Conservation (phyloP, 2,797 vertebrate species). For the Cheracebus regulus region DNA sequence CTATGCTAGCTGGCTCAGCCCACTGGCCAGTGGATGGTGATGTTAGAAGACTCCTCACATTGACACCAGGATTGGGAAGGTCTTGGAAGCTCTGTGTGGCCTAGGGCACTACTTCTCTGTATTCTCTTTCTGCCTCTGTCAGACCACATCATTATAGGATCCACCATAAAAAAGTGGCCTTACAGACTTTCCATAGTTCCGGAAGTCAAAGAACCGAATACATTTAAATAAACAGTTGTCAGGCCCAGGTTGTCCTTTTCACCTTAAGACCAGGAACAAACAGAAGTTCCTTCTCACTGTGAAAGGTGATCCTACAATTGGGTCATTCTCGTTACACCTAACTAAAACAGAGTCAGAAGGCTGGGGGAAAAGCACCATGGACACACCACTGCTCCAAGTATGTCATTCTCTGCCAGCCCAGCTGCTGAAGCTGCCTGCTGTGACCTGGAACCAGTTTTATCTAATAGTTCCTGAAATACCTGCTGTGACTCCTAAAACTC, state of each 20-base stretch:
- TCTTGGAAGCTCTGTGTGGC: not conserved
- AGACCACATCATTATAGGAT: not conserved
- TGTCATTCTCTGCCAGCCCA: not conserved
- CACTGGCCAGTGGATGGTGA: not conserved
- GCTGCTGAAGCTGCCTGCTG: not conserved
- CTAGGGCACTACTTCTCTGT: rapidly evolving
- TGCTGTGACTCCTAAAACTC: not conserved
- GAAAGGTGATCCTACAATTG: not conserved
- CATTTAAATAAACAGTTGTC: not conserved
- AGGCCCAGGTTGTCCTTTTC: not conserved
- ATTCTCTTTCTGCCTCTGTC: not conserved
- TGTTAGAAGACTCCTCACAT: not conserved
- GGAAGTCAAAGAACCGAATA: not conserved
- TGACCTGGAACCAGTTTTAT: not conserved
- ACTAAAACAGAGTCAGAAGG: not conserved
- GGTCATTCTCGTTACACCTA: not conserved
- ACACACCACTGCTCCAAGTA: not conserved
- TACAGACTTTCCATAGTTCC: rapidly evolving
- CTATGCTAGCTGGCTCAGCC: not conserved
- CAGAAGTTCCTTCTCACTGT: not conserved
- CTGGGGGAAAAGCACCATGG: not conserved
- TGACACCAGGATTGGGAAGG: not conserved
- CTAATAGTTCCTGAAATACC: not conserved
- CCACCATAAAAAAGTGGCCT: too few species aligned
- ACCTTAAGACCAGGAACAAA: not conserved